Conservation (phyloP, 2,113 vertebrate species). For the Lanius ludovicianus region DNA sequence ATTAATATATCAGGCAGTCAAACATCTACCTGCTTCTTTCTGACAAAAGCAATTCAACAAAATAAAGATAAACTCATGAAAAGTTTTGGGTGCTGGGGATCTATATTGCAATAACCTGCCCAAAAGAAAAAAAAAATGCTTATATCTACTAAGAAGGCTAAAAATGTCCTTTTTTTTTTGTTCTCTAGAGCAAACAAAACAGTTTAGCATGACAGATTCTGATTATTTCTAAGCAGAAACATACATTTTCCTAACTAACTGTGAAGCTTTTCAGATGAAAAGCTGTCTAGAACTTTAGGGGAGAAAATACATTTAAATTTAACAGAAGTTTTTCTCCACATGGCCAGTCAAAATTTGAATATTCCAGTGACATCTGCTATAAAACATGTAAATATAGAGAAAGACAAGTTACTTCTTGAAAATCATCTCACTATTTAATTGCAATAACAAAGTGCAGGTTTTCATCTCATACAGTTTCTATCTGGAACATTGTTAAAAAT, state of each 20-base stretch:
- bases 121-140: neutral
- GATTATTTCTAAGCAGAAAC: neutral
- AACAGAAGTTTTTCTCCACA: neutral
- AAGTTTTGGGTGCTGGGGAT: neutral
- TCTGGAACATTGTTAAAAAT: neutral
- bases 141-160: neutral
- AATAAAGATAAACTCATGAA: neutral
- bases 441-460: neutral
- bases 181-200: neutral
- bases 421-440: neutral
- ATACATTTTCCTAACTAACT: neutral
- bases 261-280: neutral
- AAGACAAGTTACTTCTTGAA: rapidly evolving
- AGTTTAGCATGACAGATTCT: neutral
- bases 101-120: neutral
- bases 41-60: neutral
- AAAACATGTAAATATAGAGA: neutral
- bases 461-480: neutral
- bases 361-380: neutral
- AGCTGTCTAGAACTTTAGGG: neutral
- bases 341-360: rapidly evolving
- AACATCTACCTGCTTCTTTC: neutral
- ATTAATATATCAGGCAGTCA: neutral
- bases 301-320: neutral
- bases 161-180: neutral